These are phyloP conservation scores for Yoshiicerus persimilis DNA, from an alignment of 1,140 invertebrate species.

Conservation along the genomic window DNA sequence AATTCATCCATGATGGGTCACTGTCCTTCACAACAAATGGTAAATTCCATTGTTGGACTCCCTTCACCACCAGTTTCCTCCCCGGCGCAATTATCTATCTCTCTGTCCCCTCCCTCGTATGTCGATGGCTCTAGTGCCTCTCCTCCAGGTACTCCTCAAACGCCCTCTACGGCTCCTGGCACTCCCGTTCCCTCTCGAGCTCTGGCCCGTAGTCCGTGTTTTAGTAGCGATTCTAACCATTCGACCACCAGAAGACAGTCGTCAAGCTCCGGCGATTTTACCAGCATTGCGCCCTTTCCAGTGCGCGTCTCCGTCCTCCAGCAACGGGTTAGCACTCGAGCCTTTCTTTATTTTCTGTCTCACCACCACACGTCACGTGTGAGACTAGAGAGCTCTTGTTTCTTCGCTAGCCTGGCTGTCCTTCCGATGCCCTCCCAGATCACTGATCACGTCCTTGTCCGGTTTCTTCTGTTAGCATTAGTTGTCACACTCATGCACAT, in stretches of 20 bases:
- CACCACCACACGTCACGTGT: not conserved
- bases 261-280: slow-evolving; percentile 53
- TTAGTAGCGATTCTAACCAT: slow-evolving; percentile 59
- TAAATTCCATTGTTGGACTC: slow-evolving; percentile 47
- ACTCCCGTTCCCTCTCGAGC: slow-evolving; percentile 59
- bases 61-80: slow-evolving; percentile 53
- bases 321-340: slow-evolving; percentile 72
- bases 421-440: not conserved
- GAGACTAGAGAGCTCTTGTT: not conserved
- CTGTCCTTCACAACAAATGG: slow-evolving; percentile 47
- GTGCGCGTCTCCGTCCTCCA: slow-evolving; percentile 77
- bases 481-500: no score
- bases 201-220: slow-evolving; percentile 63
- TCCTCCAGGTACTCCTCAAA: slow-evolving; percentile 39
- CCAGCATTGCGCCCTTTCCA: slow-evolving; percentile 58
- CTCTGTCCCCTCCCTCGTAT: slow-evolving; percentile 36
- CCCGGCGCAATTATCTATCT: slow-evolving; percentile 36
- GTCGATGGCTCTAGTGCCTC: slow-evolving; percentile 37
- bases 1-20: slow-evolving; percentile 42
- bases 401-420: not conserved
- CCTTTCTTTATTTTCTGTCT: slow-evolving; percentile 29
- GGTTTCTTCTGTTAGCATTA: no score
- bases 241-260: slow-evolving; percentile 48
- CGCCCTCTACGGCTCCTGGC: slow-evolving; percentile 24
- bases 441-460: not conserved